A percentile compares a stretch with the other conserved stretches of the same genome.
phyloP scores from a whole-genome alignment of 2,113 vertebrate species.

The Megatriorchis doriae region DNA sequence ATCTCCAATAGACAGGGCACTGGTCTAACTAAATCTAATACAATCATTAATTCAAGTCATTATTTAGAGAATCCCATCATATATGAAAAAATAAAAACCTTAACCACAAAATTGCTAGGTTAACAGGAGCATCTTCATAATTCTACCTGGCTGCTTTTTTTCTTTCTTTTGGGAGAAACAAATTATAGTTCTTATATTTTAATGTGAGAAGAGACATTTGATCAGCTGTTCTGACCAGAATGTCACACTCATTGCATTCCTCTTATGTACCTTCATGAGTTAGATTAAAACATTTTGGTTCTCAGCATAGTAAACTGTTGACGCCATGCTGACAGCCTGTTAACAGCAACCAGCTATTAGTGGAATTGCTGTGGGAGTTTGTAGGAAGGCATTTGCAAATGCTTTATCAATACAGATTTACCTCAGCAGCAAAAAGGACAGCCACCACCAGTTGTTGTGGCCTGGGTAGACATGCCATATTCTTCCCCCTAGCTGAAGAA shows the following conservation, averaged over 20 bases:
- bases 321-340: background rate
- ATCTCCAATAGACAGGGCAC: background rate
- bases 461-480: background rate
- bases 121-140: background rate
- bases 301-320: background rate
- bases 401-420: background rate
- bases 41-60: background rate
- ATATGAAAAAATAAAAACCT: background rate
- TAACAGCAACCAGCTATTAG: constrained; percentile 3
- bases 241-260: background rate
- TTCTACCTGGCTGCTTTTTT: background rate
- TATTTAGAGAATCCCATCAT: background rate
- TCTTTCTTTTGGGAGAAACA: background rate
- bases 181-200: background rate
- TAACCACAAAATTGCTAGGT: background rate
- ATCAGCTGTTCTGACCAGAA: background rate
- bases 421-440: background rate
- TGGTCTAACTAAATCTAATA: background rate
- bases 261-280: background rate
- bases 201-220: background rate
- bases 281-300: constrained; percentile 11
- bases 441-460: background rate
- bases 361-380: background rate
- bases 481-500: background rate
- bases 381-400: constrained; percentile 7